phyloP scores from a whole-genome alignment of 2,113 vertebrate genomes.

The Cyanoderma ruficeps region DNA sequence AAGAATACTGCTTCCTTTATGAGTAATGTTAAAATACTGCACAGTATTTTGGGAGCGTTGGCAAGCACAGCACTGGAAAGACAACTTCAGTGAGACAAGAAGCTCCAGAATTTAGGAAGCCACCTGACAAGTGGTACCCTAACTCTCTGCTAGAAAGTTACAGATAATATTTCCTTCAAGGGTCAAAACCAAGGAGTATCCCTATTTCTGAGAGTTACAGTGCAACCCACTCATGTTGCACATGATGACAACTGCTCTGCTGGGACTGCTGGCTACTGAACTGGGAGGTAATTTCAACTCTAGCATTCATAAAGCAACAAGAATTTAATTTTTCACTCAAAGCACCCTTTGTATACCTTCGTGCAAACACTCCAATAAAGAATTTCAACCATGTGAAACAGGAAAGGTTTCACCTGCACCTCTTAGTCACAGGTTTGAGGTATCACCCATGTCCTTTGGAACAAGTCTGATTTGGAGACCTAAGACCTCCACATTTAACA shows the following conservation, averaged over 20 bases:
- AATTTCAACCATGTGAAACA: background rate
- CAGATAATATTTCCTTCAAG: background rate
- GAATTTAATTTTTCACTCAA: background rate
- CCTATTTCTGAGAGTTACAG: background rate
- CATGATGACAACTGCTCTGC: background rate
- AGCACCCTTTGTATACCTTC: background rate
- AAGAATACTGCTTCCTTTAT: background rate
- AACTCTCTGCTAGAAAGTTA: background rate
- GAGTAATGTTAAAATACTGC: background rate
- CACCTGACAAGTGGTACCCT: background rate
- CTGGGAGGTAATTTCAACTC: background rate
- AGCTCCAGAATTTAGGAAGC: background rate
- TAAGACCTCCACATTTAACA: background rate
- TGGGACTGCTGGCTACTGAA: background rate
- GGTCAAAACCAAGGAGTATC: background rate
- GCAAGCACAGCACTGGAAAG: background rate
- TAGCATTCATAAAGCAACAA: background rate
- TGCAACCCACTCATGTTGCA: background rate
- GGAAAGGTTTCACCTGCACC: background rate
- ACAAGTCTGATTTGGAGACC: background rate
- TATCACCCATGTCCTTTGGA: background rate
- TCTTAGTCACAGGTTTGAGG: background rate
- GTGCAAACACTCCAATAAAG: background rate
- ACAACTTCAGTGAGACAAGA: background rate
- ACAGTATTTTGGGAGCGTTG: background rate